Percentiles rank a stretch among this genome's conserved stretches.
Evolutionary conservation across 2,797 vertebrate species (phyloP).

Genomic region (Tiaroga cobitis): DNA sequence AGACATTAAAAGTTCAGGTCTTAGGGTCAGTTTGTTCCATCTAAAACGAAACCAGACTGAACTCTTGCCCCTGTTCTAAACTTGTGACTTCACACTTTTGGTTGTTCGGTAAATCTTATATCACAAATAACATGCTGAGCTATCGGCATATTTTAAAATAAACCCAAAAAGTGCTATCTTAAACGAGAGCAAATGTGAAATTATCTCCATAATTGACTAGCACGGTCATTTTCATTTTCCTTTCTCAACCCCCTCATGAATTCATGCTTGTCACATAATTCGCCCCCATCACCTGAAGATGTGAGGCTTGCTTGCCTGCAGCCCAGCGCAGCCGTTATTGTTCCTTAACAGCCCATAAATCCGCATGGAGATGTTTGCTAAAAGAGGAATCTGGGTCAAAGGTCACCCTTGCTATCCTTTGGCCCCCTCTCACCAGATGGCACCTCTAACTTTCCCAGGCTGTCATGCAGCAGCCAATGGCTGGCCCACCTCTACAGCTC

Average conservation of each 20-base stretch:
- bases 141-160: neutral
- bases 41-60: slow-evolving; percentile 2
- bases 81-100: neutral
- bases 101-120: neutral
- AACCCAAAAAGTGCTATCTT: slow-evolving; percentile 15
- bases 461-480: slow-evolving; percentile 68
- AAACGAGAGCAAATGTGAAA: slow-evolving; percentile 21
- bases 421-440: slow-evolving; percentile 80
- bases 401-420: slow-evolving; percentile 77
- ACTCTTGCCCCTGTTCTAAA: slow-evolving; percentile 9
- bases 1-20: slow-evolving; percentile 3
- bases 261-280: slow-evolving; percentile 51
- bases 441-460: slow-evolving; percentile 82
- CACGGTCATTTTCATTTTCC: slow-evolving; percentile 31
- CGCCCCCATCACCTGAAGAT: slow-evolving; percentile 67
- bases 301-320: slow-evolving; percentile 58
- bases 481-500: slow-evolving; percentile 46
- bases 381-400: slow-evolving; percentile 83
- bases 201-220: slow-evolving; percentile 43
- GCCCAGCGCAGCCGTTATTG: slow-evolving; percentile 72
- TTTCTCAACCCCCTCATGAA: slow-evolving; percentile 38
- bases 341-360: slow-evolving; percentile 80
- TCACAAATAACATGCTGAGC: neutral
- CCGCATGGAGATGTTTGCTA: slow-evolving; percentile 78
- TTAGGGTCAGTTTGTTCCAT: slow-evolving; percentile 3